Evolutionary conservation across 2,888 invertebrate species (phyloP).

Genomic region (Acronicta psi): DNA sequence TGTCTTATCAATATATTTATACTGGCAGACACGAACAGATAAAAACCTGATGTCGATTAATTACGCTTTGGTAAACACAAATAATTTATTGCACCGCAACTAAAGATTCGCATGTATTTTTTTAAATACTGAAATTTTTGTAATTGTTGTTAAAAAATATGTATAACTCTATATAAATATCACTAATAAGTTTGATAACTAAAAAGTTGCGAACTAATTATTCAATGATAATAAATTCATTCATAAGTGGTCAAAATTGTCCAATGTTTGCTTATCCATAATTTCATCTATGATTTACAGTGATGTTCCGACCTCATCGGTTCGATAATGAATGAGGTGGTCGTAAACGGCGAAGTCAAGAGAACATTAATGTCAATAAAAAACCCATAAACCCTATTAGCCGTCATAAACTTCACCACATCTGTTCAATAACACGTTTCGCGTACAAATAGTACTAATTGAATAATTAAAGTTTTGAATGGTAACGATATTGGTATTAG

Average conservation of each 20-base stretch:
- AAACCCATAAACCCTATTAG: slow-evolving; percentile 88
- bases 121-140: slow-evolving; percentile 31
- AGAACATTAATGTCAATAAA: slow-evolving; percentile 89
- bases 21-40: slow-evolving; percentile 63
- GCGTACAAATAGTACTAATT: slow-evolving; percentile 82
- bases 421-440: slow-evolving; percentile 85
- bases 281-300: slow-evolving; percentile 84
- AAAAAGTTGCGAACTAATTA: slow-evolving; percentile 52
- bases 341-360: slow-evolving; percentile 86
- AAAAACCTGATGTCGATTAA: slow-evolving; percentile 72
- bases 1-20: slow-evolving; percentile 63
- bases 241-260: slow-evolving; percentile 57
- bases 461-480: slow-evolving; percentile 72
- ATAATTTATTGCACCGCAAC: slow-evolving; percentile 63
- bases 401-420: slow-evolving; percentile 86
- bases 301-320: slow-evolving; percentile 83
- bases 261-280: slow-evolving; percentile 71
- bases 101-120: slow-evolving; percentile 27
- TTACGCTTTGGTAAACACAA: slow-evolving; percentile 63
- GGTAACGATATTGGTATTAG: slow-evolving; percentile 39
- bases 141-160: slow-evolving; percentile 26
- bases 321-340: slow-evolving; percentile 87
- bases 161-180: slow-evolving; percentile 13
- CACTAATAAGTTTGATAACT: slow-evolving; percentile 10
- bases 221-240: slow-evolving; percentile 68